Conservation (phyloP, 2,113 vertebrate species). For the Dicrurus megarhynchus region DNA sequence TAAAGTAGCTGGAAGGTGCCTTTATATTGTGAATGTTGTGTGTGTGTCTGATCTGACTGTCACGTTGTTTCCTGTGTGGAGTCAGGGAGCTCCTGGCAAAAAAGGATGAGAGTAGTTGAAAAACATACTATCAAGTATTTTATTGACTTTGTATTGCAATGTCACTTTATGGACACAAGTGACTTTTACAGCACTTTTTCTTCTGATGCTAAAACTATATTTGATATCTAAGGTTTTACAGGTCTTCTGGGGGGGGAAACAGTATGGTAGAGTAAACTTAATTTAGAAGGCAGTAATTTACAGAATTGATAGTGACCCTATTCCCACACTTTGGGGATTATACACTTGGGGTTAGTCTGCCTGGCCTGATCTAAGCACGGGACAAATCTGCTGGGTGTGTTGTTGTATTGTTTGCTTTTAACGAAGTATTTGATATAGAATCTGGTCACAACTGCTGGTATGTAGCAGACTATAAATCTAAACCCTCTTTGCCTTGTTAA, state of each 20-base stretch:
- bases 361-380: not conserved
- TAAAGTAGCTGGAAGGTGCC: not conserved
- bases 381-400: not conserved
- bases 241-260: not conserved
- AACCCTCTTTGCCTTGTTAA: not conserved
- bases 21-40: not conserved
- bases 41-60: not conserved
- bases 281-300: not conserved
- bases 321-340: not conserved
- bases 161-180: not conserved
- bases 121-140: not conserved
- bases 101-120: not conserved
- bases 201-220: not conserved
- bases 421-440: not conserved
- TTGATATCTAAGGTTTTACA: not conserved
- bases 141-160: not conserved
- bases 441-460: not conserved
- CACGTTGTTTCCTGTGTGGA: not conserved
- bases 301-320: not conserved
- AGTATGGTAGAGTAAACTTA: not conserved
- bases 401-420: not conserved
- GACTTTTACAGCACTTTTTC: not conserved
- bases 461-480: not conserved
- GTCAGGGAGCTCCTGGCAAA: not conserved
- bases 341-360: not conserved